Percentiles rank a stretch among this genome's conserved stretches.
These are phyloP conservation scores for Drosophila paulistorum DNA, from an alignment of 1,140 invertebrate species.

Conservation along the genomic window DNA sequence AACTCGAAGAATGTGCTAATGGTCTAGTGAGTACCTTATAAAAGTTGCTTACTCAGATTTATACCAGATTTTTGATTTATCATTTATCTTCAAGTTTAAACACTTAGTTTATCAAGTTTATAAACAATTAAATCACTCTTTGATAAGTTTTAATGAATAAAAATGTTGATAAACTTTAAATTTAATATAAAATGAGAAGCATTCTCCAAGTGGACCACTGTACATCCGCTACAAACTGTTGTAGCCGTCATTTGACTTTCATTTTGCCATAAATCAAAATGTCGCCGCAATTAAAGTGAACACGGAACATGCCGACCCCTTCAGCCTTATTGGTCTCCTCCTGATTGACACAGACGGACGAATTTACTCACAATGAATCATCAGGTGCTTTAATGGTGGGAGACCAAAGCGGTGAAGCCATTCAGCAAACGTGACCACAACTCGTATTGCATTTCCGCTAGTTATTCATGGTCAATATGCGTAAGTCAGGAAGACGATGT, in stretches of 20 bases:
- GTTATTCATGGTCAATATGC: conserved; percentile 71
- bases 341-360: conserved; percentile 2
- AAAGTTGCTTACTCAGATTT: too few species aligned
- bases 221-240: too few species aligned
- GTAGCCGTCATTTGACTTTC: conserved; percentile 36
- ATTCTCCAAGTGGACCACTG: too few species aligned
- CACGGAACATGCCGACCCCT: conserved; percentile 14
- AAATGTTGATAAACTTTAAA: too few species aligned
- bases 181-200: too few species aligned
- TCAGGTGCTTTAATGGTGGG: conserved; percentile 23
- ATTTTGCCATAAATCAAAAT: conserved; percentile 67
- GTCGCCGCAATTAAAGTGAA: conserved; percentile 59
- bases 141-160: too few species aligned
- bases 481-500: conserved; percentile 24
- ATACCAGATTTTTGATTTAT: too few species aligned
- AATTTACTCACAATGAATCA: conserved; percentile 31
- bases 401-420: not conserved
- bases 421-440: conserved; percentile 45
- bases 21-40: too few species aligned
- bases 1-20: too few species aligned
- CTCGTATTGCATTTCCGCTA: conserved; percentile 67
- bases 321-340: not conserved
- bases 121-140: too few species aligned
- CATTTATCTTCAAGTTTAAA: too few species aligned
- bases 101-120: too few species aligned